phyloP scores from a whole-genome alignment of 2,888 invertebrate species.

The Plagiodera versicolora region DNA sequence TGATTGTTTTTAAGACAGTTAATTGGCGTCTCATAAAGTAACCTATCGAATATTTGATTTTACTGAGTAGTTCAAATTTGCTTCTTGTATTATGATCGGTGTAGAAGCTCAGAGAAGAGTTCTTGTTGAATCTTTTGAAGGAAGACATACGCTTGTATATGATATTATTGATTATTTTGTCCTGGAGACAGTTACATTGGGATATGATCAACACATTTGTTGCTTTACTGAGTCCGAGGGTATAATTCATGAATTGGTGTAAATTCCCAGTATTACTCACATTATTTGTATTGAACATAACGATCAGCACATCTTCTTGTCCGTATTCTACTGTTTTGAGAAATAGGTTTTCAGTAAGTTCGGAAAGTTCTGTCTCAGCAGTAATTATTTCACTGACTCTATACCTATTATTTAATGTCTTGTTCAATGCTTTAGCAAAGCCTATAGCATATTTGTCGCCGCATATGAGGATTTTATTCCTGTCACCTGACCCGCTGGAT shows the following conservation, averaged over 20 bases:
- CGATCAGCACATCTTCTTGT: background rate
- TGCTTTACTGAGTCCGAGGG: background rate
- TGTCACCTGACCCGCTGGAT: background rate
- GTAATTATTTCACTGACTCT: background rate
- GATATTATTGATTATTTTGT: conserved; percentile 5
- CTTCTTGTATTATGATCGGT: background rate
- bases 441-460: background rate
- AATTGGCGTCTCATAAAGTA: too few relatives aligned
- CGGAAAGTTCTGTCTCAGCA: background rate
- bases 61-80: background rate
- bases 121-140: background rate
- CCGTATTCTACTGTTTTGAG: background rate
- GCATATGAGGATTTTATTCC: too few relatives aligned
- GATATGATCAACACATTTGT: conserved; percentile 1
- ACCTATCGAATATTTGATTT: too few relatives aligned
- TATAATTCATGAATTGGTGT: background rate
- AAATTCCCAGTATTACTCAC: background rate
- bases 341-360: background rate
- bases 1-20: too few relatives aligned
- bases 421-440: background rate
- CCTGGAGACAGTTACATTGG: background rate
- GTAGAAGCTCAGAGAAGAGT: background rate
- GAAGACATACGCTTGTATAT: background rate
- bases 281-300: conserved; percentile 1
- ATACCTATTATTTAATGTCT: background rate